Conservation (phyloP, 2,113 vertebrate species). For the Ceuthmochares aereus region DNA sequence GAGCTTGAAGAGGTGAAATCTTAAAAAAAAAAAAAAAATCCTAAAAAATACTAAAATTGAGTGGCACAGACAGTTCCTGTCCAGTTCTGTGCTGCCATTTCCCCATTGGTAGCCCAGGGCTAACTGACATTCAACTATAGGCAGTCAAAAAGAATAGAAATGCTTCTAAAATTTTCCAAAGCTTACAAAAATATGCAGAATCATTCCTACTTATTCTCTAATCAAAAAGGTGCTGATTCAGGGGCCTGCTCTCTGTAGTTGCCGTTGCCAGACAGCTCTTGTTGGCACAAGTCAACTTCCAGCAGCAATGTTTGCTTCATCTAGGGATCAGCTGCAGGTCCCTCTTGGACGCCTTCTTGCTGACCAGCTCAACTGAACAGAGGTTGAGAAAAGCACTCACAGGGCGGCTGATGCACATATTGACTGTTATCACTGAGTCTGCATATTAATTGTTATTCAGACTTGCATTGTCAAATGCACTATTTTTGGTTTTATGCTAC, state of each 20-base stretch:
- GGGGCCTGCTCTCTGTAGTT: background rate
- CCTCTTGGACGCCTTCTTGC: background rate
- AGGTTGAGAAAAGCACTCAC: background rate
- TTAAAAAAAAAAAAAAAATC: background rate
- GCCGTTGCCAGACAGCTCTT: background rate
- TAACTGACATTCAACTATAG: background rate
- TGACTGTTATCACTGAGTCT: background rate
- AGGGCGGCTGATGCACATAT: background rate
- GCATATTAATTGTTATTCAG: background rate
- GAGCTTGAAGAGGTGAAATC: background rate
- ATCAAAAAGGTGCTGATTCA: background rate
- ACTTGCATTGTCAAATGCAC: background rate
- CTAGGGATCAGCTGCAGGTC: background rate
- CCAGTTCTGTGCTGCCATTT: background rate
- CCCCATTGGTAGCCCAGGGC: rapidly evolving
- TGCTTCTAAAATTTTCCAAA: background rate
- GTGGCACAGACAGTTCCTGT: background rate
- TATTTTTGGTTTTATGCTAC: background rate
- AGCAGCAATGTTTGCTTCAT: background rate
- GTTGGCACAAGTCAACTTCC: background rate
- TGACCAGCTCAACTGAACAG: background rate
- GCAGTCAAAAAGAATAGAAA: background rate
- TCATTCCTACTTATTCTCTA: background rate
- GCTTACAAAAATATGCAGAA: background rate
- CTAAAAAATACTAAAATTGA: background rate